Conservation (phyloP, 2,888 invertebrate genomes). For the Aethes cnicana region DNA sequence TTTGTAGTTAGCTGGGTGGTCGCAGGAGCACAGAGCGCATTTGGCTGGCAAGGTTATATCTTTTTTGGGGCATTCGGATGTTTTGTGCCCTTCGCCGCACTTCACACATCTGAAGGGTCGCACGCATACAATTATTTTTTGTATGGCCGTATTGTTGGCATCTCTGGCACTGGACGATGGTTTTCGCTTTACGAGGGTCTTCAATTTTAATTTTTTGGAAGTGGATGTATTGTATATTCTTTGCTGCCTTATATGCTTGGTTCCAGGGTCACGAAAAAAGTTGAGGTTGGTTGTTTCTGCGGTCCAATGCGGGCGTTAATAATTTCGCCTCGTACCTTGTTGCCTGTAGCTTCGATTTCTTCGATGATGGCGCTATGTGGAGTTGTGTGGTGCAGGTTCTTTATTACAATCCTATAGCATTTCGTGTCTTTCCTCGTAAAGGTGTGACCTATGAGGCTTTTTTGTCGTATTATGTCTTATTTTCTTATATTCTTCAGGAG, state of each 20-base stretch:
- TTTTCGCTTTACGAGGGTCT: slow-evolving; percentile 33
- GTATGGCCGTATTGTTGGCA: slow-evolving; percentile 38
- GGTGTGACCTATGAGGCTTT: slow-evolving; percentile 37
- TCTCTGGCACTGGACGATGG: slow-evolving; percentile 33
- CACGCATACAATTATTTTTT: slow-evolving; percentile 38
- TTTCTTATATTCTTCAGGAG: slow-evolving; percentile 28
- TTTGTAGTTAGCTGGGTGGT: too few species aligned
- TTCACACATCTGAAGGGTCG: slow-evolving; percentile 37
- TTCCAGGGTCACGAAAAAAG: slow-evolving; percentile 38
- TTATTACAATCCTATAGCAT: slow-evolving; percentile 36
- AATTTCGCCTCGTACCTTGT: slow-evolving; percentile 35
- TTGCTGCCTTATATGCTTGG: slow-evolving; percentile 12
- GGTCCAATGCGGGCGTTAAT: slow-evolving; percentile 34
- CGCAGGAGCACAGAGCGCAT: too few species aligned
- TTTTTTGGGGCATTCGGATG: slow-evolving; percentile 34
- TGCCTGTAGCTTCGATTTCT: slow-evolving; percentile 35
- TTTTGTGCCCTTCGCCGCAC: slow-evolving; percentile 36
- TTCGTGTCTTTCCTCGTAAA: slow-evolving; percentile 35
- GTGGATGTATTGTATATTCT: slow-evolving; percentile 12
- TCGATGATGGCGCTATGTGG: slow-evolving; percentile 29
- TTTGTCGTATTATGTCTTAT: slow-evolving; percentile 23
- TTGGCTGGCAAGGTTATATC: too few species aligned
- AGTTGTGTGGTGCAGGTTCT: slow-evolving; percentile 36
- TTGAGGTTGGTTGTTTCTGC: slow-evolving; percentile 34
- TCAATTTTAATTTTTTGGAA: slow-evolving; percentile 34